Evolutionary conservation across 2,113 vertebrate genomes (phyloP).

Genomic region (zebrafish (Danio rerio)): DNA sequence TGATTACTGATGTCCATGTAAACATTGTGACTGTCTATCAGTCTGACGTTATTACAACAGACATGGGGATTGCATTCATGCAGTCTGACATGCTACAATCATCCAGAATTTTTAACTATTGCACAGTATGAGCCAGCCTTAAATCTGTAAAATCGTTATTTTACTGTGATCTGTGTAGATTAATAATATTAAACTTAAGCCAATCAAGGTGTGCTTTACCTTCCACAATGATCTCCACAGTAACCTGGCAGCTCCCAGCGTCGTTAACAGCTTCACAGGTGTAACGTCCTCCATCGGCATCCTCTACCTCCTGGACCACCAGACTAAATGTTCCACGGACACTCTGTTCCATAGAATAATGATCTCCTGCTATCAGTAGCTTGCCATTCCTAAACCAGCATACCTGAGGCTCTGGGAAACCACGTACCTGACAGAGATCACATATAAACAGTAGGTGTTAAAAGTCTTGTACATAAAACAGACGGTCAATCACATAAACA

Average conservation of each 20-base stretch:
- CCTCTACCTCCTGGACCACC: slow-evolving; percentile 76
- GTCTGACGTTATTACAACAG: too few species aligned
- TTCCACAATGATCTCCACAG: slow-evolving; percentile 88
- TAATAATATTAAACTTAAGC: too few species aligned
- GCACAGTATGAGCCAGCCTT: too few species aligned
- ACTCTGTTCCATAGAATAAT: slow-evolving; percentile 69
- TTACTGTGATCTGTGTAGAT: too few species aligned
- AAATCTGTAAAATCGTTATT: too few species aligned
- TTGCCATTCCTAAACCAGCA: slow-evolving; percentile 87
- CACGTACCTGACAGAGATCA: slow-evolving; percentile 79
- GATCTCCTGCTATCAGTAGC: slow-evolving; percentile 76
- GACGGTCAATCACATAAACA: background rate
- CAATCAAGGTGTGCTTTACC: slow-evolving; percentile 67
- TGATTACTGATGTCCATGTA: too few species aligned
- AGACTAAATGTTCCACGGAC: slow-evolving; percentile 86
- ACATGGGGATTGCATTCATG: too few species aligned
- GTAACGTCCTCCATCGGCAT: slow-evolving; percentile 84
- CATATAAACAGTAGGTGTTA: background rate
- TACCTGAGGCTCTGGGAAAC: slow-evolving; percentile 87
- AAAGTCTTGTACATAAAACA: background rate
- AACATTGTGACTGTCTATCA: too few species aligned
- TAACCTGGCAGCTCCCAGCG: slow-evolving; percentile 84
- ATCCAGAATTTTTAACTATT: too few species aligned
- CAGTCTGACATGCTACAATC: too few species aligned
- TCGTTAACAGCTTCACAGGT: slow-evolving; percentile 87